Conservation (phyloP, 2,888 invertebrate genomes). For the Ennomos fuscantarius region DNA sequence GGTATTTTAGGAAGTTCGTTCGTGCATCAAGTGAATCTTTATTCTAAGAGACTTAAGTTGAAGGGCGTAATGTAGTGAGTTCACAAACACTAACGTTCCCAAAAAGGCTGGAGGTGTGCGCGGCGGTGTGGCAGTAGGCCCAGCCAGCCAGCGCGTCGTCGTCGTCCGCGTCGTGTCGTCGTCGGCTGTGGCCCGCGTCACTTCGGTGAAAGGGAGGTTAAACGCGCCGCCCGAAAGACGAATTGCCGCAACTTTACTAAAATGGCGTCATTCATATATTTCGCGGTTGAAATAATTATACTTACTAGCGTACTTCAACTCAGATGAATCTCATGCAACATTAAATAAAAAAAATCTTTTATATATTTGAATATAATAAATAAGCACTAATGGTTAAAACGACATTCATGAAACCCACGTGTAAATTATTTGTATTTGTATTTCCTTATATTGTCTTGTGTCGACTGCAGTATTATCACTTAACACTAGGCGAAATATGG, state of each 20-base stretch:
- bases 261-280: slow-evolving; percentile 81
- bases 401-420: slow-evolving; percentile 6
- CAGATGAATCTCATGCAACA: slow-evolving; percentile 49
- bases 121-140: slow-evolving; percentile 35
- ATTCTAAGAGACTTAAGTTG: neutral
- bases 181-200: slow-evolving; percentile 41
- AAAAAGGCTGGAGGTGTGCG: slow-evolving; percentile 25
- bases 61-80: slow-evolving; percentile 13
- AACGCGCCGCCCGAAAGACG: slow-evolving; percentile 68
- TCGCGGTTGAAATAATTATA: slow-evolving; percentile 69
- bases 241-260: slow-evolving; percentile 80
- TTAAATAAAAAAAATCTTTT: slow-evolving; percentile 44
- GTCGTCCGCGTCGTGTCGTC: slow-evolving; percentile 58
- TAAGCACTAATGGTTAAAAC: slow-evolving; percentile 21
- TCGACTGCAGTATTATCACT: neutral
- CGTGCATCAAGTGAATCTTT: neutral
- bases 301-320: slow-evolving; percentile 48
- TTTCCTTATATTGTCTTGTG: slow-evolving; percentile 14
- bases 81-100: slow-evolving; percentile 7
- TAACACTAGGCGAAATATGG: too few relatives aligned
- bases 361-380: slow-evolving; percentile 25
- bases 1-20: slow-evolving; percentile 42
- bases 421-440: slow-evolving; percentile 17
- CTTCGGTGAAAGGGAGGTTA: slow-evolving; percentile 81
- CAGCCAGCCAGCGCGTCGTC: slow-evolving; percentile 73